Conservation (phyloP, 2,113 vertebrate species). For the Nothocercus nigrocapillus region DNA sequence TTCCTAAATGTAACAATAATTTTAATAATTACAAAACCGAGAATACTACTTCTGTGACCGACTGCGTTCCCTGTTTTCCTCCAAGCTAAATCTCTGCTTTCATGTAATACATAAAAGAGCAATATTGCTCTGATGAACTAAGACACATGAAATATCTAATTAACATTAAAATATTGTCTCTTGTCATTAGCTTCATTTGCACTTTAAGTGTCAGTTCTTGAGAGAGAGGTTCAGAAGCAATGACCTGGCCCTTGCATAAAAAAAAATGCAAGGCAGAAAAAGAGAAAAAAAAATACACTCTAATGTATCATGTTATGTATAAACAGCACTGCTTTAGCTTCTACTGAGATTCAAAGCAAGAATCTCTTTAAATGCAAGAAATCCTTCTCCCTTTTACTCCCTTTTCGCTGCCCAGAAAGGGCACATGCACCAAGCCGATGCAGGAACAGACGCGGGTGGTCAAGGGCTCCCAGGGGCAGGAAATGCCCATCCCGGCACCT, state of each 20-base stretch:
- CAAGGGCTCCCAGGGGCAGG: no score
- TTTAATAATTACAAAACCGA: slow-evolving; percentile 75
- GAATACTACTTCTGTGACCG: slow-evolving; percentile 57
- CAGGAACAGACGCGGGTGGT: not conserved
- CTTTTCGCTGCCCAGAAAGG: not conserved
- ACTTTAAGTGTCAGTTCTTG: slow-evolving; percentile 69
- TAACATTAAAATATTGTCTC: slow-evolving; percentile 82
- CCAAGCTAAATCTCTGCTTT: slow-evolving; percentile 77
- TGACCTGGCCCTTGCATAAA: slow-evolving; percentile 60
- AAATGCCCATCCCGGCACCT: not conserved
- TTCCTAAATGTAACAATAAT: slow-evolving; percentile 76
- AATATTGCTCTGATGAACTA: slow-evolving; percentile 78
- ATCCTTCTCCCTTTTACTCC: not conserved
- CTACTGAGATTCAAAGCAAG: not conserved
- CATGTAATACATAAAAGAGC: slow-evolving; percentile 81
- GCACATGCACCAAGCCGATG: not conserved
- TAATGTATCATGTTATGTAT: not conserved
- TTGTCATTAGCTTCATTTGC: slow-evolving; percentile 78
- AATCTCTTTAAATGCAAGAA: not conserved
- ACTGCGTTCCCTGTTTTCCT: slow-evolving; percentile 75
- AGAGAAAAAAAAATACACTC: not conserved
- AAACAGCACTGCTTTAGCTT: not conserved
- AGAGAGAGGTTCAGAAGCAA: slow-evolving; percentile 62
- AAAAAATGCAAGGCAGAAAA: not conserved
- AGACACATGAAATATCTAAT: slow-evolving; percentile 81